A percentile compares a stretch with the other conserved stretches of the same genome.
Conservation (phyloP, 2,797 vertebrate species). For the Tympanoctomys barrerae region DNA sequence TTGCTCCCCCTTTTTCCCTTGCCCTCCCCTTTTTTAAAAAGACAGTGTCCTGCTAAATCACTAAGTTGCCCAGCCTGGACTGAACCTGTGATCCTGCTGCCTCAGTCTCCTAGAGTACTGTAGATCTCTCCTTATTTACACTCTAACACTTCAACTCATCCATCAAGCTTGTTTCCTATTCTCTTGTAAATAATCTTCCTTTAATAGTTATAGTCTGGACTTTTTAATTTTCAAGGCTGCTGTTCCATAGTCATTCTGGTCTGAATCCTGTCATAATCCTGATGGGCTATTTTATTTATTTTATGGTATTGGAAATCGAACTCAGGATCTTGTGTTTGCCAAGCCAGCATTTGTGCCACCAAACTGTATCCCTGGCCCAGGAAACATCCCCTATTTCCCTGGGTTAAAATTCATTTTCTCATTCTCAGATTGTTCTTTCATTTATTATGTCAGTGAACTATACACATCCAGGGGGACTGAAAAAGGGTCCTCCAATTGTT, state of each 20-base stretch:
- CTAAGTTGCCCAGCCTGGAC: neutral
- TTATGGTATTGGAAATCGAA: too few relatives aligned
- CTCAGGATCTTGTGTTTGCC: too few relatives aligned
- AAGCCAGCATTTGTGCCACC: too few relatives aligned
- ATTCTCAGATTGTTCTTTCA: neutral
- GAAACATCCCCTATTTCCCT: neutral
- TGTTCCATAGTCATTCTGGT: neutral
- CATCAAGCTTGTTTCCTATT: neutral
- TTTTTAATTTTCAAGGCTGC: neutral
- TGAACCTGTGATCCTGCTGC: neutral
- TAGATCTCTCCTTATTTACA: neutral
- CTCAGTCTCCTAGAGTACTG: neutral
- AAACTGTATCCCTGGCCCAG: too few relatives aligned
- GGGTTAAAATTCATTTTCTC: constrained; percentile 29
- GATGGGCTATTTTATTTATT: neutral
- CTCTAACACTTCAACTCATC: neutral
- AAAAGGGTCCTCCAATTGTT: constrained; percentile 32
- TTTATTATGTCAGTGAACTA: constrained; percentile 42
- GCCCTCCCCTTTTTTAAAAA: neutral
- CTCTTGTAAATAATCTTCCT: neutral
- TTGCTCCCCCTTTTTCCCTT: too few relatives aligned
- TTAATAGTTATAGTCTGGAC: neutral
- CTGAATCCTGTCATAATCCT: neutral
- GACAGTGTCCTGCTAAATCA: neutral
- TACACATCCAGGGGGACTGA: neutral